Base-by-base conservation (phyloP, 2,888 invertebrate species). In the Leptarthrus brevirostris region DNA sequence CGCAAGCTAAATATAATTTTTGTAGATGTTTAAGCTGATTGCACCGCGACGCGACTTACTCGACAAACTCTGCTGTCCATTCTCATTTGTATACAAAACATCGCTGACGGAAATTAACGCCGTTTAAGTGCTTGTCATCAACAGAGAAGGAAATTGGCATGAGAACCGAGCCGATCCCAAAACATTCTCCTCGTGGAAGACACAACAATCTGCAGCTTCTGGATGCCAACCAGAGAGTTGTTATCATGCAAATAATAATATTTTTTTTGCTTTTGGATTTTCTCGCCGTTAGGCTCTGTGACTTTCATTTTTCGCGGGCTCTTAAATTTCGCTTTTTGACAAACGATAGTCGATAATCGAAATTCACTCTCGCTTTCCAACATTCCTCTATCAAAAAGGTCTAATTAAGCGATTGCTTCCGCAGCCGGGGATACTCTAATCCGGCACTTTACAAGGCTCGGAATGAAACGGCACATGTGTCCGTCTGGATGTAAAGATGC, bases 321-420 rank as follows among this genome's bases (percentile, higher is more conserved):
- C 20, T 49, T 52, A 30, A 69, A 69, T 69, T 69, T 52, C 69
- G 22, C 52, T 52, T 69, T 30, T 66, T 49, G 52, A 69, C 34
- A 69, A 69, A 69, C 69, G 49, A 52, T 52, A 30, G 30, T 18
- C 34, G 52, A 52, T 64, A 64, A 44, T 47, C 64, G 52, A 69
- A 69, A 69, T 69, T 49, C 34, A 69, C 69, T 69, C 69, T 69
- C 69, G 69, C 69, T 69, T 69, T 69, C 34, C 52, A 52, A 24
- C 49, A 52, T 69, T 52, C 69, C 52, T 18, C 49, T 26, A 54
- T 69, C 30, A 69, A 34, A 69, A 69, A 64, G 69, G 69, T 69
- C 69, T 69, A 69, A 69, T 69, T 69, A 69, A 69, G 69, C 69
- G 34, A 52, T 69, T 69, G 69, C 69, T 69, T 69, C 69, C 69